Percentiles rank a stretch among this genome's conserved stretches.
Evolutionary conservation across 2,797 vertebrate genomes (phyloP).

Genomic region (Helicolenus hilgendorfi): DNA sequence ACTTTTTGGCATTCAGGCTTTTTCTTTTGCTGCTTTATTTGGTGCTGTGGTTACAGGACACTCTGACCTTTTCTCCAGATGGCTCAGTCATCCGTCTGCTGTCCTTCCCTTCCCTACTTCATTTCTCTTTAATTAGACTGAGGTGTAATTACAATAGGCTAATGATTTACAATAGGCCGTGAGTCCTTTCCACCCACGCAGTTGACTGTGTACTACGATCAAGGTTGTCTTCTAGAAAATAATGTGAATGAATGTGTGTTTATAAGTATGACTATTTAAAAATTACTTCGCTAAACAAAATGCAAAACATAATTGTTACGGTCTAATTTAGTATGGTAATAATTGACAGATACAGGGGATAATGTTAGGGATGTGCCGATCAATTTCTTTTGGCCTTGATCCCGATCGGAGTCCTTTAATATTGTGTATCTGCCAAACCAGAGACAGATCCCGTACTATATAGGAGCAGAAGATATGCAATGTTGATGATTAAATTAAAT

Average conservation of each 20-base stretch:
- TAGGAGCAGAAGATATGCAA: background rate
- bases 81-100: conserved; percentile 9
- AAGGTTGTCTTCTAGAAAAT: background rate
- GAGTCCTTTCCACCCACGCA: background rate
- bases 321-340: background rate
- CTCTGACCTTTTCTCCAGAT: conserved; percentile 31
- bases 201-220: background rate
- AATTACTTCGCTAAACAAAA: background rate
- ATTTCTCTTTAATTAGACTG: conserved; percentile 35
- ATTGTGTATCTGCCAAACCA: too few species aligned
- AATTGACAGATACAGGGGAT: background rate
- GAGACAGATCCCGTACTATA: background rate
- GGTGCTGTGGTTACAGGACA: background rate
- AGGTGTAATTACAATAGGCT: background rate
- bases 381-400: too few species aligned
- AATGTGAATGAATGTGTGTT: background rate
- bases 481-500: too few species aligned
- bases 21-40: background rate
- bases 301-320: background rate
- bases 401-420: background rate
- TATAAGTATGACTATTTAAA: background rate
- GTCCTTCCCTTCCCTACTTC: conserved; percentile 1
- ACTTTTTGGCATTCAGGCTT: background rate
- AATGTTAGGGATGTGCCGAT: background rate
- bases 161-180: background rate